A percentile compares a stretch with the other conserved stretches of the same genome.
These are phyloP conservation scores for Anoplolepis gracilipes DNA, from an alignment of 1,140 invertebrate species.

Conservation along the genomic window DNA sequence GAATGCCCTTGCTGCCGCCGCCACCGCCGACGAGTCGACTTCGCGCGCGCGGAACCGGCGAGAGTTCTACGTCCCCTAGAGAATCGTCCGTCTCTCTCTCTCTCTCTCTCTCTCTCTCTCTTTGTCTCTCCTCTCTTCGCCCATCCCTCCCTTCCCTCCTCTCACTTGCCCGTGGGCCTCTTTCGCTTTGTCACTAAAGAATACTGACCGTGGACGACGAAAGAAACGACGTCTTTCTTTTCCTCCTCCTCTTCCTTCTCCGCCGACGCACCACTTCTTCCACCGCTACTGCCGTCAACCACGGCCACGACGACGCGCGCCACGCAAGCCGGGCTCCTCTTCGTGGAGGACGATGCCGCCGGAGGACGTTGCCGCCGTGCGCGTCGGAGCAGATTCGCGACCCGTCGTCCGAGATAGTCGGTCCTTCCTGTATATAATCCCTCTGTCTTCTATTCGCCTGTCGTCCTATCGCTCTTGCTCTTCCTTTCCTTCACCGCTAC, in stretches of 20 bases:
- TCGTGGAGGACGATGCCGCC: constrained; percentile 41
- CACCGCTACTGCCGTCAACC: constrained; percentile 44
- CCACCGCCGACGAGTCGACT: constrained; percentile 4
- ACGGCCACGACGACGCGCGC: constrained; percentile 53
- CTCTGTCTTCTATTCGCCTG: neutral
- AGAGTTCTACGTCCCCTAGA: neutral
- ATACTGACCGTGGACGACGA: constrained; percentile 70
- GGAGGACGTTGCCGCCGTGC: constrained; percentile 46
- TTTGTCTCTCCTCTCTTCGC: neutral
- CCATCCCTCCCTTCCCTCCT: too few species aligned
- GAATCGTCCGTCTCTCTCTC: too few species aligned
- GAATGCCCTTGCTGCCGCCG: neutral
- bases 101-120: neutral
- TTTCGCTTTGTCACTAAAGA: neutral
- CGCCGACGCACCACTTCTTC: constrained; percentile 62
- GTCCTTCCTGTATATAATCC: neutral
- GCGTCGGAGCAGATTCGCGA: constrained; percentile 53
- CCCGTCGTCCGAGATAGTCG: constrained; percentile 22
- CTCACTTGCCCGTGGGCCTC: neutral
- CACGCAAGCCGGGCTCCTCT: constrained; percentile 33
- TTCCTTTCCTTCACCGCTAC: constrained; percentile 1
- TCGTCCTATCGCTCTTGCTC: neutral
- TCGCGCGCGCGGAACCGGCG: neutral
- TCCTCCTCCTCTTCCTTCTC: constrained; percentile 55
- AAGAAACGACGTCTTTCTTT: constrained; percentile 64